Conservation (phyloP, 1,140 invertebrate species). For the Chrysoperla carnea region DNA sequence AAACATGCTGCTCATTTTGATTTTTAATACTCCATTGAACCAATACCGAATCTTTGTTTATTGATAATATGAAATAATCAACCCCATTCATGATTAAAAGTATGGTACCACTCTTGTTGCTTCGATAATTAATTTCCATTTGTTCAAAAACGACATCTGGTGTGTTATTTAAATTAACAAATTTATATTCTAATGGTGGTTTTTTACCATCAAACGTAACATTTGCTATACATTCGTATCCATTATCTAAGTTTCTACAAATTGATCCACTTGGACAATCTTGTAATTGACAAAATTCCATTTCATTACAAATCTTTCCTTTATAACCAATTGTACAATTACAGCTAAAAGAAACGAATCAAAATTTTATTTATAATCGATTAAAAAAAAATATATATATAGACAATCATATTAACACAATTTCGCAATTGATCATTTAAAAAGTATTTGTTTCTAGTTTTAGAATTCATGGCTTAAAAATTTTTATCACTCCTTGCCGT, state of each 20-base stretch:
- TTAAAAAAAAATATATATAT: neutral
- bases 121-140: slow-evolving; percentile 43
- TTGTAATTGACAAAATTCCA: slow-evolving; percentile 79
- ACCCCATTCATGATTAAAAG: slow-evolving; percentile 36
- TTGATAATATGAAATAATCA: slow-evolving; percentile 50
- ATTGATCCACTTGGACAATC: slow-evolving; percentile 61
- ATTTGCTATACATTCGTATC: slow-evolving; percentile 85
- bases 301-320: slow-evolving; percentile 80
- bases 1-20: slow-evolving; percentile 24
- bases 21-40: slow-evolving; percentile 42
- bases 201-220: slow-evolving; percentile 63
- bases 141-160: slow-evolving; percentile 17
- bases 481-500: no score
- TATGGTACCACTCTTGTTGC: slow-evolving; percentile 52
- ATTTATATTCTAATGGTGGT: slow-evolving; percentile 34
- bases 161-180: slow-evolving; percentile 19
- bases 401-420: neutral
- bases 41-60: slow-evolving; percentile 46
- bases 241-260: slow-evolving; percentile 76
- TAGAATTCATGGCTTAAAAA: no score
- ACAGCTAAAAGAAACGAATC: slow-evolving; percentile 31
- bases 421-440: no score
- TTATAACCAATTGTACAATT: slow-evolving; percentile 75
- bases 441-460: no score
- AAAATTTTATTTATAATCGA: neutral